Evolutionary conservation across 1,140 invertebrate species (phyloP).

Genomic region (Cydia amplana): DNA sequence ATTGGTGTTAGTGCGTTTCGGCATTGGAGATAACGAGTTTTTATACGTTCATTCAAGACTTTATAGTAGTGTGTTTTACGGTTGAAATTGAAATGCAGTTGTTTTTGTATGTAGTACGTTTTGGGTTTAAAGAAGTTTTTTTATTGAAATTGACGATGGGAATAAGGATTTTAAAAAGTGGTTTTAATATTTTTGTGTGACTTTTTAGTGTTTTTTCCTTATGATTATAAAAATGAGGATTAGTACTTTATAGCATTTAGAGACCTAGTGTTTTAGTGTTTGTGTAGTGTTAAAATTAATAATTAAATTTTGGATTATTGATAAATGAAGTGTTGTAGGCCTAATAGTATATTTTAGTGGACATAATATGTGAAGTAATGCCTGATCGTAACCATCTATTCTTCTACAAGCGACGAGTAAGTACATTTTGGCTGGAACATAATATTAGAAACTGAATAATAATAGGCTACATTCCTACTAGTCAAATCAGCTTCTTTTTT

Average conservation of each 20-base stretch:
- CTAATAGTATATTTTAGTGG: background rate
- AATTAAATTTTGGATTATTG: background rate
- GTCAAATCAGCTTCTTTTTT: too few species aligned
- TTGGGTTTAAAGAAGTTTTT: background rate
- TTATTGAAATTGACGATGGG: background rate
- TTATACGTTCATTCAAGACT: background rate
- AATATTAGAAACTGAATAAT: too few species aligned
- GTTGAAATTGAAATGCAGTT: background rate
- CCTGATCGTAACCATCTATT: conserved; percentile 58
- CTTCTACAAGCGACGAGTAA: conserved; percentile 50
- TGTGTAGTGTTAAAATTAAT: background rate
- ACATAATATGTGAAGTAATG: conserved; percentile 51
- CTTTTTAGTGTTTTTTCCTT: background rate
- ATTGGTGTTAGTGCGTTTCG: background rate
- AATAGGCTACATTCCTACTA: too few species aligned
- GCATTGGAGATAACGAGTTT: background rate
- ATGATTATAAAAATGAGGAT: background rate
- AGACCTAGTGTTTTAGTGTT: background rate
- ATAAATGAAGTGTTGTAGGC: background rate
- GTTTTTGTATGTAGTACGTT: background rate
- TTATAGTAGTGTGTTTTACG: background rate
- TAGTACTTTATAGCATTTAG: background rate
- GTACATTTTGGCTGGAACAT: conserved; percentile 35
- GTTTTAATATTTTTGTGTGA: background rate
- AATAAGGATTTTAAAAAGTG: conserved; percentile 2